Percentiles rank a stretch among this genome's conserved stretches.
Conservation (phyloP, 1,140 invertebrate genomes). For the Globodera ellingtonae region DNA sequence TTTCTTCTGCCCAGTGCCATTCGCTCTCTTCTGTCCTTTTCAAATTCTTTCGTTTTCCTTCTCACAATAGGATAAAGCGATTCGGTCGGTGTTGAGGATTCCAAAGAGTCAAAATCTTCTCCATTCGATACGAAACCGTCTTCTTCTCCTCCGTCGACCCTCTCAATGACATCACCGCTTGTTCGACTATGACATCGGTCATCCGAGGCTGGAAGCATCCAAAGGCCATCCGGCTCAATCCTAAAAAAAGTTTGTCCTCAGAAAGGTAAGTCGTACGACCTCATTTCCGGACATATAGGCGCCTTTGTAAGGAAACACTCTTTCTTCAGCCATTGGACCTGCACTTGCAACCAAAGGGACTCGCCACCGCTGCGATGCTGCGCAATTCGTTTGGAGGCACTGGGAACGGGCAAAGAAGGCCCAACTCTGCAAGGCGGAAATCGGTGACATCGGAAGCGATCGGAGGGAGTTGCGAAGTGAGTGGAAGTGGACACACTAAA, state of each 20-base stretch:
- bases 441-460: background rate
- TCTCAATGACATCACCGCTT: background rate
- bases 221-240: no score
- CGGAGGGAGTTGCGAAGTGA: background rate
- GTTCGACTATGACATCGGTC: no score
- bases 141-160: background rate
- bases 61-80: no score
- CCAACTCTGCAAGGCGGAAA: slow-evolving; percentile 21
- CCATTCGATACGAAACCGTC: background rate
- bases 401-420: background rate
- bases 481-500: slow-evolving; percentile 1
- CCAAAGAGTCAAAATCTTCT: background rate
- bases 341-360: slow-evolving; percentile 21
- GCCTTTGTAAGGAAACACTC: slow-evolving; percentile 27
- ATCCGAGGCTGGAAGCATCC: no score
- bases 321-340: slow-evolving; percentile 32
- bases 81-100: background rate
- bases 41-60: background rate
- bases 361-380: background rate
- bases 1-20: background rate
- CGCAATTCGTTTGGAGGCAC: slow-evolving; percentile 10
- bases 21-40: no score
- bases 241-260: no score
- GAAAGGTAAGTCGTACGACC: background rate
- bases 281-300: slow-evolving; percentile 17